Evolutionary conservation across 2,888 invertebrate species (phyloP).

Genomic region (Ernsta delagoae): DNA sequence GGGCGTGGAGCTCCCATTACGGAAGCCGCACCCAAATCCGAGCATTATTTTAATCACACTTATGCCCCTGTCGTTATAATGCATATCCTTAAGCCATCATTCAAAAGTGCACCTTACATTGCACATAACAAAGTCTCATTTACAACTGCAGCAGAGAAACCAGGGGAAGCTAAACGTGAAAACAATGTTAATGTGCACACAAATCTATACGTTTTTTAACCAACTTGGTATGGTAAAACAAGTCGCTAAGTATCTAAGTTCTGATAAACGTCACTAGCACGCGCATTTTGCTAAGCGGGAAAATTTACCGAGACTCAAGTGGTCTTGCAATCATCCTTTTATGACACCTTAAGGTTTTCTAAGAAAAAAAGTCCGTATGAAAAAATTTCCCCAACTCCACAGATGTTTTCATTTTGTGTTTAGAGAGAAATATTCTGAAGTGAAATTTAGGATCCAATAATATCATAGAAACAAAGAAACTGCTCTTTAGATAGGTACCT

Average conservation of each 20-base stretch:
- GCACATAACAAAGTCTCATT: conserved; percentile 11
- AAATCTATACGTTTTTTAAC: conserved; percentile 32
- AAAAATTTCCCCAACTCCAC: conserved; percentile 28
- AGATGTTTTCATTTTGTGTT: conserved; percentile 17
- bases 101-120: neutral
- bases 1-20: conserved; percentile 48
- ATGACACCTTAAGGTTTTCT: conserved; percentile 22
- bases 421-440: neutral
- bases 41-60: conserved; percentile 79
- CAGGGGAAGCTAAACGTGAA: conserved; percentile 22
- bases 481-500: no score
- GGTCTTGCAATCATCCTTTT: conserved; percentile 26
- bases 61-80: conserved; percentile 71
- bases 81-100: conserved; percentile 41
- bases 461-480: no score
- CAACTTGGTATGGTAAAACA: conserved; percentile 10
- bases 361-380: conserved; percentile 20
- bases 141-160: conserved; percentile 8
- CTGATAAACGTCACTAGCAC: conserved; percentile 33
- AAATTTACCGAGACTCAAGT: conserved; percentile 26
- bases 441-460: neutral
- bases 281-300: conserved; percentile 23
- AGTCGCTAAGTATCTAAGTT: conserved; percentile 27
- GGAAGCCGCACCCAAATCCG: conserved; percentile 75
- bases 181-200: conserved; percentile 31